A percentile compares a stretch with the other conserved stretches of the same genome.
Evolutionary conservation across 2,797 vertebrate species (phyloP).

Genomic region (Labeo calbasu): DNA sequence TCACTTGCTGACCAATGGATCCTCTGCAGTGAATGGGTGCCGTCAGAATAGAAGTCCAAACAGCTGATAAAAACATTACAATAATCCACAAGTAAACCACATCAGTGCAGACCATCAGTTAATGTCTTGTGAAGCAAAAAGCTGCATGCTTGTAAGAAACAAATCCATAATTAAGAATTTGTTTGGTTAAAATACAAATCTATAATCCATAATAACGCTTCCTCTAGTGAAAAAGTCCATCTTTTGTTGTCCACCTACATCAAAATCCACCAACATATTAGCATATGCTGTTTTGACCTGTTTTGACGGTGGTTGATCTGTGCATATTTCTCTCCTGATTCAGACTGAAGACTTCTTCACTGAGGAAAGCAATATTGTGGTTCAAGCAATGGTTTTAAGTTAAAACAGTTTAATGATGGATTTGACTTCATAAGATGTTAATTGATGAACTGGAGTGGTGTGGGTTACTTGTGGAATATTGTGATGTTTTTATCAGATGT

Average conservation of each 20-base stretch:
- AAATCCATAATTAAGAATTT: background rate
- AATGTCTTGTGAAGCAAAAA: background rate
- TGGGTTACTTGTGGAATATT: background rate
- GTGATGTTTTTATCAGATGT: background rate
- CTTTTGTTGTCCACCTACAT: background rate
- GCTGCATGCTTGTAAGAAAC: background rate
- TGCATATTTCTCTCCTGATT: background rate
- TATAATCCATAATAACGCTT: background rate
- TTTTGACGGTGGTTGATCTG: background rate
- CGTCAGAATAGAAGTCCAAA: background rate
- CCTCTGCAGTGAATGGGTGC: background rate
- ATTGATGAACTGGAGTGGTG: background rate
- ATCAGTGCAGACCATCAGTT: background rate
- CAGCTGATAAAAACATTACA: background rate
- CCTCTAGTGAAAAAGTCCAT: background rate
- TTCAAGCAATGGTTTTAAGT: background rate
- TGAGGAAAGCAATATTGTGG: background rate
- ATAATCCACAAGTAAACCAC: background rate
- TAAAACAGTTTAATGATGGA: background rate
- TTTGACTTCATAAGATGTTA: background rate
- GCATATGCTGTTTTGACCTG: too few species aligned
- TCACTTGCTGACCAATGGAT: background rate
- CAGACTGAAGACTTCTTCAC: background rate
- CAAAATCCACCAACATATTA: background rate
- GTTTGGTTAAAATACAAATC: background rate